Evolutionary conservation across 23 tunicate species (phyloP), one percentile per base, ranked within the genome.

Genomic region (Ascidia mentula): DNA sequence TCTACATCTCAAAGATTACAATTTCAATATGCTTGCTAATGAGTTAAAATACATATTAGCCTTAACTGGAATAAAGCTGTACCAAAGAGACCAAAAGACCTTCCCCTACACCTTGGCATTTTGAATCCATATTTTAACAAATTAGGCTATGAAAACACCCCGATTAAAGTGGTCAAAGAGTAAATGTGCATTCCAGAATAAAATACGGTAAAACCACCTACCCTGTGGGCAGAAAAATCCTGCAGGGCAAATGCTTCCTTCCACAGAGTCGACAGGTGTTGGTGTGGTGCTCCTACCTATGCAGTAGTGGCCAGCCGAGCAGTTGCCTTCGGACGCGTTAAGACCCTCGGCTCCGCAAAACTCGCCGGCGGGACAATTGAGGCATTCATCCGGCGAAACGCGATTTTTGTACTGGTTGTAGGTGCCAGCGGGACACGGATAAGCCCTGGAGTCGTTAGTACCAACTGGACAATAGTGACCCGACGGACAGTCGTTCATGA

Each of bases 191-290:
- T n/a, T n/a, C n/a, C n/a, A n/a, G n/a, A n/a, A n/a, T n/a, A n/a
- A n/a, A n/a, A n/a, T n/a, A n/a, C n/a, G n/a, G n/a, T n/a, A n/a
- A 24, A 31, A 22, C 30, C 17, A 13, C 60, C 61, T 45, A 86
- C 88, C 88, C 81, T 74, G 85, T 0, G 99, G 99, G 46, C 99
- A 95, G 77, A 81, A 95, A 78, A 82, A 89, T 32, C 99, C 99
- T 46, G 89, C 84, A 6, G 88, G 88, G 69, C 99, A 95, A 69
- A 60, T 74, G 59, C 98, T 91, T 31, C 98, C 98, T 7, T 69
- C 77, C 0, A 78, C 0, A 22, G 85, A 72, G 59, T 93, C 89
- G 26, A 91, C 81, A 0, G 98, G 98, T 6, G 84, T 79, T 2
- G 84, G 6, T 0, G 84, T 82, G 31, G 85, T 72, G 72, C 89